A percentile compares a stretch with the other conserved stretches of the same genome.
These are phyloP conservation scores for Amblyjoppa fuscipennis DNA, from an alignment of 2,888 invertebrate species.

Conservation along the genomic window DNA sequence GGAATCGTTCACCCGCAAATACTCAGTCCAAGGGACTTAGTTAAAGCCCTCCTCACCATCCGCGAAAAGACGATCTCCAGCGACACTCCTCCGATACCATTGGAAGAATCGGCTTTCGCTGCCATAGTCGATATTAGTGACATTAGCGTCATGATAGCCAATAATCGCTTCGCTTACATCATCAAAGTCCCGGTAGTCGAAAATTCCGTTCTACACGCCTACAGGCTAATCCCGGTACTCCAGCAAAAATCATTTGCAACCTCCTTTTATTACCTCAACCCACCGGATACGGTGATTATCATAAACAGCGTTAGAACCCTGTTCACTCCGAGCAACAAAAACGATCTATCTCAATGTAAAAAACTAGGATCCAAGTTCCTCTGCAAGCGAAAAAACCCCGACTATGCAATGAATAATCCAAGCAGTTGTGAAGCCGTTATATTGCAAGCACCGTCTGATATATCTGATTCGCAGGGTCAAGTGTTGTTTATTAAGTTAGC, in stretches of 20 bases:
- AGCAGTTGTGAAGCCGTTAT: neutral
- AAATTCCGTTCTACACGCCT: conserved; percentile 9
- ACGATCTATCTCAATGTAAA: no score
- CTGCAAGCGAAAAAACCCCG: neutral
- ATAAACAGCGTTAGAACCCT: no score
- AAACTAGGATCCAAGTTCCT: no score
- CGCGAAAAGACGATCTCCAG: neutral
- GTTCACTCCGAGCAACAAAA: no score
- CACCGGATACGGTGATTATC: no score
- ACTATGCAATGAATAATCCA: neutral
- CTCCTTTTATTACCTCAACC: neutral
- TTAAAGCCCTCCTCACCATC: conserved; percentile 1
- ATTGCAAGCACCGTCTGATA: no score
- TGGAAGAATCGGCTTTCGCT: conserved; percentile 21
- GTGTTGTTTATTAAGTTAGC: no score
- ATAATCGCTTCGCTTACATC: conserved; percentile 26
- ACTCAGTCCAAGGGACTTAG: neutral
- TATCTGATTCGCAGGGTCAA: no score
- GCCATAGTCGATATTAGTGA: conserved; percentile 11
- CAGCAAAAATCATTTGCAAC: neutral
- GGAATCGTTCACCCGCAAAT: conserved; percentile 10
- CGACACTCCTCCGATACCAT: neutral
- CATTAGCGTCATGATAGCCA: conserved; percentile 13
- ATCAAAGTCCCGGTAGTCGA: conserved; percentile 29
- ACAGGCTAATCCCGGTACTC: conserved; percentile 19